Evolutionary conservation across 2,888 invertebrate genomes (phyloP).

Genomic region (Colletes collaris): DNA sequence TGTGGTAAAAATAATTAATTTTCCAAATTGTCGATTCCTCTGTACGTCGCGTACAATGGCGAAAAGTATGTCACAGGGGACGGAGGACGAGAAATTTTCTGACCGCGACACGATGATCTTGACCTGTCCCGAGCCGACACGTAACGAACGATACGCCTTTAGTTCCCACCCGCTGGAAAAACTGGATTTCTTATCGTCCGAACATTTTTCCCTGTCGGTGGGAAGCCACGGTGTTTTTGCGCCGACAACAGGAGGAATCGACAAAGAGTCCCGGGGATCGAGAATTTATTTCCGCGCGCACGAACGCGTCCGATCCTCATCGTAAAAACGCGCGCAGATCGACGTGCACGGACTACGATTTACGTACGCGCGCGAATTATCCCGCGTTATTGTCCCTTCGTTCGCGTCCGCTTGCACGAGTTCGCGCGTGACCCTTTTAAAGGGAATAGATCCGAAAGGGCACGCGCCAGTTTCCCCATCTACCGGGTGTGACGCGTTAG

Average conservation of each 20-base stretch:
- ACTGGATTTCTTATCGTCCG: constrained; percentile 2
- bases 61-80: constrained; percentile 7
- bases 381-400: constrained; percentile 20
- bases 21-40: neutral
- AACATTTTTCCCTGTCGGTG: neutral
- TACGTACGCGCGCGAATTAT: constrained; percentile 19
- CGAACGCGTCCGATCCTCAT: constrained; percentile 11
- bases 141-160: constrained; percentile 2
- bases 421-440: constrained; percentile 27
- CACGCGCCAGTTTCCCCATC: constrained; percentile 3
- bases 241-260: neutral
- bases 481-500: constrained; percentile 14
- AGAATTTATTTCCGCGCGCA: constrained; percentile 32
- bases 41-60: neutral
- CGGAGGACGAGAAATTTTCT: constrained; percentile 26
- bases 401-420: neutral
- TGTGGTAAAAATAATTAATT: too few relatives aligned
- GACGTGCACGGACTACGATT: constrained; percentile 23
- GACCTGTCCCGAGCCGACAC: constrained; percentile 31
- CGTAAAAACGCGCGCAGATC: constrained; percentile 8
- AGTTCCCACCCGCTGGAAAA: neutral
- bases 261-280: constrained; percentile 1
- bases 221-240: neutral
- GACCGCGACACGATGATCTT: constrained; percentile 48
- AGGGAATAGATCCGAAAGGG: constrained; percentile 34